Conservation (phyloP, 2,888 invertebrate genomes). For the Quadroppia sp. region DNA sequence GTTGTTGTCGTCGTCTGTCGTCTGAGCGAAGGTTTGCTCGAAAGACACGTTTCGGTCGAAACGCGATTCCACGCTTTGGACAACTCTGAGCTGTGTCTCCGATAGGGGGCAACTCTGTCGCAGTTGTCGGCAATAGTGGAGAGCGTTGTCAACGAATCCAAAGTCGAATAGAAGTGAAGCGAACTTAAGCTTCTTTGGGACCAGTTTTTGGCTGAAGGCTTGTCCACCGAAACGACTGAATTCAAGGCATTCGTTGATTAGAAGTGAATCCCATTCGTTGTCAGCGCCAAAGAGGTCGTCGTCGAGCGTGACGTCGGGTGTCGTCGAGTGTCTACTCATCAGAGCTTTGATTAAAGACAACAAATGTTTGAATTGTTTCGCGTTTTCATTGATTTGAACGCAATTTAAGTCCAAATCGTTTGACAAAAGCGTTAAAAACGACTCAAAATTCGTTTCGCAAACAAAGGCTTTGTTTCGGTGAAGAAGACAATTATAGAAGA, state of each 20-base stretch:
- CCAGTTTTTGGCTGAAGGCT: constrained; percentile 20
- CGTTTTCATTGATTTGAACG: constrained; percentile 11
- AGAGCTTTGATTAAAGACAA: constrained; percentile 9
- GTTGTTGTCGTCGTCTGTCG: background rate
- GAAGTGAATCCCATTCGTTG: background rate
- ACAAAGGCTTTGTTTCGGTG: background rate
- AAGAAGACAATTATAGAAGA: background rate
- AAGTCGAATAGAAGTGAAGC: constrained; percentile 41
- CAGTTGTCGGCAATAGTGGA: constrained; percentile 35
- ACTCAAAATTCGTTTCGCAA: background rate
- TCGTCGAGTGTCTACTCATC: background rate
- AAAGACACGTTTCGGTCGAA: background rate
- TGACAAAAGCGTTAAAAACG: constrained; percentile 32
- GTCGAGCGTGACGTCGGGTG: background rate
- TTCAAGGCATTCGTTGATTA: constrained; percentile 39
- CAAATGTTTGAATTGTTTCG: background rate
- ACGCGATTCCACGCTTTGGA: background rate
- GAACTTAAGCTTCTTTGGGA: constrained; percentile 37
- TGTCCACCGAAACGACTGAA: constrained; percentile 33
- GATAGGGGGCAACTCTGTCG: background rate
- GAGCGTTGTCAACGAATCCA: constrained; percentile 39
- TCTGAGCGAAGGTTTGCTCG: background rate
- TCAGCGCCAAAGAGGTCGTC: constrained; percentile 25
- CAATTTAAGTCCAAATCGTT: constrained; percentile 34
- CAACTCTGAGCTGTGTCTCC: background rate